Evolutionary conservation across 2,113 vertebrate species (phyloP), one percentile per base, ranked within the genome.

Genomic region (Dipodomys merriami): DNA sequence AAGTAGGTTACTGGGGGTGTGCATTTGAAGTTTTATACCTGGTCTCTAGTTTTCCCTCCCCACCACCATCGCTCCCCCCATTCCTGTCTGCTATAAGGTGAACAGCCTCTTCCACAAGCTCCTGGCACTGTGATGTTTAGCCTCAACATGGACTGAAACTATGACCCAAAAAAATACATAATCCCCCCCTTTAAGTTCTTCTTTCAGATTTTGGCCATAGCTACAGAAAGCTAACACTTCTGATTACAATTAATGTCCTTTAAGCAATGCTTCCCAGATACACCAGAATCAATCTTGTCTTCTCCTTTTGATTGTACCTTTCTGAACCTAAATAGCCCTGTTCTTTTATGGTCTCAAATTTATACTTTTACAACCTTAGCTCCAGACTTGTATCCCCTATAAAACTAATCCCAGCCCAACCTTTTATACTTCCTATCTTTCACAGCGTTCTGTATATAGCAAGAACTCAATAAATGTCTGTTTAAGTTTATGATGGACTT

Each of bases 281-380:
- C 72, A 57, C 44, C 64, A 64, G 35, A 72, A 5, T 72, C 39
- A 77, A 53, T 83, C 64, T 95, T 49, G 1, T 57, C 13, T 91
- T 80, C 77, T 78, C 80, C 35, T 92, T 86, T 90, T 86, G 10
- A n/a, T 72, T 73, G 57, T 83, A 76, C 27, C 80, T 39, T 85
- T 95, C 53, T 10, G 76, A 94, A 83, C 13, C n/a, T 60, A 83
- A 90, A 82, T 62, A 23, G 11, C 44, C n/a, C 9, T 57, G 23
- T 62, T 78, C 81, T 86, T 94, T 95, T 90, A 73, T 94, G 16
- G 90, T 49, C 33, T 25, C 29, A 64, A 89, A 65, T 77, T 77
- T 88, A 80, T 2, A 49, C 11, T 91, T 88, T 8, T 15, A 71
- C 71, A 92, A 86, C 53, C 53, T 6, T 7, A 85, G 13, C 57